Evolutionary conservation across 2,113 vertebrate genomes (phyloP), one percentile per base, ranked within the genome.

Genomic region (Pseudorectes ferrugineus): DNA sequence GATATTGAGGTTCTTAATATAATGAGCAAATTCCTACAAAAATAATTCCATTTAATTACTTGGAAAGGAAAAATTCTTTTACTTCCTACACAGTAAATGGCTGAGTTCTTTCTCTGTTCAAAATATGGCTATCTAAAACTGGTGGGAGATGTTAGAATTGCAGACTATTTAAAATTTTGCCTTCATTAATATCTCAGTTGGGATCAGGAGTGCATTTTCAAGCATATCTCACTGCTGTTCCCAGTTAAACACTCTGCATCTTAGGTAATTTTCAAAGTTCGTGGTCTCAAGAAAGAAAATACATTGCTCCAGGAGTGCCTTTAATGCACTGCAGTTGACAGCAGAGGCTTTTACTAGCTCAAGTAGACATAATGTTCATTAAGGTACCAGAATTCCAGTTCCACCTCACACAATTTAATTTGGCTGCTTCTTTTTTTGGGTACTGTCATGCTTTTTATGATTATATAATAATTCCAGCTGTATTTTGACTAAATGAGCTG

Each of bases 281-380:
- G 33, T 23, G 14, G 26, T 24, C 28, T 59, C 45, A 26, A 52
- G 38, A 81, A 78, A 54, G 28, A 15, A 67, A 88, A 71, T 36
- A 12, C 2, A 9, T 25, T 54, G 25, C 9, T 63, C 10, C 8
- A 59, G 38, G 5, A 38, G 12, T 51, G 18, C 3, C 24, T 20
- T 85, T 74, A 85, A 45, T 38, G 18, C 7, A 11, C 6, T 6
- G 5, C 3, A 35, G 29, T 10, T 83, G 21, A 42, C 11, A 72
- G 12, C 9, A 59, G 62, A 25, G 10, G 2, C 5, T 85, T 88
- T 79, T 42, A 40, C 18, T 29, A 3, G 1, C 6, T 82, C n/a
- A 16, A 7, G 10, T 22, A 71, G 15, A 35, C 0, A 7, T 31
- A 46, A 78, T 0, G 0, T 38, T 8, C 25, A 29, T 35, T 79